Evolutionary conservation across 2,797 vertebrate species (phyloP).

Genomic region (Gymnoscopelus microlampas): DNA sequence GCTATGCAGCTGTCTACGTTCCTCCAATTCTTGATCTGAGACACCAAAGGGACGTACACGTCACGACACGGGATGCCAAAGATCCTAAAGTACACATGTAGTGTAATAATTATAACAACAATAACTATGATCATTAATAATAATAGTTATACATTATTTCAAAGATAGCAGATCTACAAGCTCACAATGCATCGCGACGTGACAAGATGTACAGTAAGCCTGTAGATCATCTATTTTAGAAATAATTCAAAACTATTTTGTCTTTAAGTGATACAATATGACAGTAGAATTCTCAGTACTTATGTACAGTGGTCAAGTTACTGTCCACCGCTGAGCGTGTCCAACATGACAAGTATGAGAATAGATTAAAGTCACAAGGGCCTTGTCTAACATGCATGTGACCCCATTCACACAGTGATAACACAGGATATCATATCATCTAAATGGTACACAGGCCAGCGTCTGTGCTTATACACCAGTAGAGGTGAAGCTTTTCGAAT

Average conservation of each 20-base stretch:
- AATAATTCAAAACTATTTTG: too few species aligned
- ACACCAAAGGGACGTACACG: slow-evolving; percentile 39
- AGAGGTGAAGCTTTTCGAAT: too few species aligned
- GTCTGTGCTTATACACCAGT: not conserved
- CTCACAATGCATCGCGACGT: too few species aligned
- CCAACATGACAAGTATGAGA: not conserved
- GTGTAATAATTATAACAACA: too few species aligned
- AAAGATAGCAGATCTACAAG: too few species aligned
- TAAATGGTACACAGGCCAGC: not conserved
- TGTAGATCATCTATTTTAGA: too few species aligned
- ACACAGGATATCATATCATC: not conserved
- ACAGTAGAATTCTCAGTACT: too few species aligned
- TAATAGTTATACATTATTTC: too few species aligned
- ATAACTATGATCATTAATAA: too few species aligned
- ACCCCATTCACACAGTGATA: not conserved
- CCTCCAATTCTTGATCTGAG: slow-evolving; percentile 53
- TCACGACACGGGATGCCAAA: slow-evolving; percentile 43
- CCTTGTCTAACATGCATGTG: slow-evolving; percentile 2
- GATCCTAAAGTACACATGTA: slow-evolving; percentile 21
- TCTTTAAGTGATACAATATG: too few species aligned
- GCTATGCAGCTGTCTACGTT: slow-evolving; percentile 28
- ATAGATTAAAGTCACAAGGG: slow-evolving; percentile 2
- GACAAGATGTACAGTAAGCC: too few species aligned
- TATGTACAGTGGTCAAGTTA: too few species aligned
- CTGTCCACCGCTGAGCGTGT: not conserved